These are phyloP conservation scores for Crotalus viridis DNA, from an alignment of 2,113 vertebrate genomes.

Conservation along the genomic window DNA sequence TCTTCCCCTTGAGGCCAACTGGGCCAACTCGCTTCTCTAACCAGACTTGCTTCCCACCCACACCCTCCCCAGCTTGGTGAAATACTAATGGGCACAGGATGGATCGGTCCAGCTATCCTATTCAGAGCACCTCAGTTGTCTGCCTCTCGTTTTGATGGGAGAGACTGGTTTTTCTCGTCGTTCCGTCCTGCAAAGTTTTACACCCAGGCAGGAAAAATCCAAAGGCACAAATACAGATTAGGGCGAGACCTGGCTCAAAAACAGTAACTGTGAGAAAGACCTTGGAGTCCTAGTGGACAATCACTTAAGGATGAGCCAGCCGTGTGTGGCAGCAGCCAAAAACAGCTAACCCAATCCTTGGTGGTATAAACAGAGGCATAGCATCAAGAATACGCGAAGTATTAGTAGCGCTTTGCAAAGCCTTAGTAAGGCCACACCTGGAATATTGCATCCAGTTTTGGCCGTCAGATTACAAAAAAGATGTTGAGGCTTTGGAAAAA, in stretches of 20 bases:
- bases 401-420: no score
- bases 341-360: no score
- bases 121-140: slow-evolving; percentile 9
- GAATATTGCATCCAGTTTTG: no score
- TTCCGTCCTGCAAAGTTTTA: not conserved
- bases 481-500: no score
- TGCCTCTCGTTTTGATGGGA: slow-evolving; percentile 6
- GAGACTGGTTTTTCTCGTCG: slow-evolving; percentile 17
- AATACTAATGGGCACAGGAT: slow-evolving; percentile 7
- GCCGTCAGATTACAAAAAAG: no score
- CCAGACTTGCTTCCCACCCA: not conserved
- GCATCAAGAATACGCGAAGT: no score
- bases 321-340: no score
- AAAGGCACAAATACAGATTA: not conserved
- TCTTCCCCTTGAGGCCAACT: rapidly evolving
- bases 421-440: no score
- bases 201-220: not conserved
- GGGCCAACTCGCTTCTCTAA: not conserved
- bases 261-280: not conserved
- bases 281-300: no score
- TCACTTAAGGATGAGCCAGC: no score
- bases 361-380: no score
- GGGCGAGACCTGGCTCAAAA: not conserved
- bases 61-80: not conserved
- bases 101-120: not conserved